A percentile compares a stretch with the other conserved stretches of the same genome.
These are phyloP conservation scores for Saturnia pavonia DNA, from an alignment of 2,888 invertebrate genomes.

Conservation along the genomic window DNA sequence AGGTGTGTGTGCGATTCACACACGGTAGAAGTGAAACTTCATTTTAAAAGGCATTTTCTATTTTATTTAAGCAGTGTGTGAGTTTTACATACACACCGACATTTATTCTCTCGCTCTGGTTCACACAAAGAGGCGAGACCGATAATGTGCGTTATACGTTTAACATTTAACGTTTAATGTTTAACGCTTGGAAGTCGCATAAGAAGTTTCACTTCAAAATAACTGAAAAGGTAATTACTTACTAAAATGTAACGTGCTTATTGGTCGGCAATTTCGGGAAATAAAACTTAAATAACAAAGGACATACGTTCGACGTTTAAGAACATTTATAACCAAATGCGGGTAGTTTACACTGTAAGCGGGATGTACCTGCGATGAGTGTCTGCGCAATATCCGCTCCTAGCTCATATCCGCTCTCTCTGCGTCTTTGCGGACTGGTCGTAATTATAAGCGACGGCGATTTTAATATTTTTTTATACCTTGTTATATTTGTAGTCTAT, in stretches of 20 bases:
- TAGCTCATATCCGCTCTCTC: constrained; percentile 71
- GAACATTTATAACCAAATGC: constrained; percentile 69
- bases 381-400: constrained; percentile 72
- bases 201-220: too few species aligned
- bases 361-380: constrained; percentile 64
- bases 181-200: too few species aligned
- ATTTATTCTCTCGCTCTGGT: too few species aligned
- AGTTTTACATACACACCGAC: too few species aligned
- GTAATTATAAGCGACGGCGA: constrained; percentile 34
- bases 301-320: constrained; percentile 39
- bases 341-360: constrained; percentile 68
- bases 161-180: too few species aligned
- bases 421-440: constrained; percentile 45
- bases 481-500: neutral
- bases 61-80: too few species aligned
- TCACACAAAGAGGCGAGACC: too few species aligned
- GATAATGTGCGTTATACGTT: too few species aligned
- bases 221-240: too few species aligned
- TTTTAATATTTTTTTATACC: constrained; percentile 11
- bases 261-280: neutral
- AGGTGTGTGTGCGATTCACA: too few species aligned
- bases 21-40: too few species aligned
- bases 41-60: too few species aligned
- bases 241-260: neutral
- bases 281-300: constrained; percentile 1